These are phyloP conservation scores for Arctopsyche grandis DNA, from an alignment of 1,140 invertebrate species.

Conservation along the genomic window DNA sequence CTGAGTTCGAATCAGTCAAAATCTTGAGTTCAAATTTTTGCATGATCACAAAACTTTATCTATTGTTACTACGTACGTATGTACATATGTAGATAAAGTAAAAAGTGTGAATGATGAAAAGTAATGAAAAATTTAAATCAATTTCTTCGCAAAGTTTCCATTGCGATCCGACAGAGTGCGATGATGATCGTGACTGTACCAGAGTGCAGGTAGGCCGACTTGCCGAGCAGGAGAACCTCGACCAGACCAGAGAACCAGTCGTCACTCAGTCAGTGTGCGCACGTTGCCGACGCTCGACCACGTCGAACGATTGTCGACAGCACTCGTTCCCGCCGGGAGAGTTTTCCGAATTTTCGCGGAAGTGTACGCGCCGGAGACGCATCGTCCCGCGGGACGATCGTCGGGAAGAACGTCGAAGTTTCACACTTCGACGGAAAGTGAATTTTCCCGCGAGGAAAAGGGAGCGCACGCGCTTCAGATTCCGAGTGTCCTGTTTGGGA, in stretches of 20 bases:
- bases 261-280: slow-evolving; percentile 38
- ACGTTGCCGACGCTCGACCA: slow-evolving; percentile 1
- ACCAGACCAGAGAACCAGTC: slow-evolving; percentile 38
- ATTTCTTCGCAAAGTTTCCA: no score
- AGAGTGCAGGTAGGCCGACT: background rate
- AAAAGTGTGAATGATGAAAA: no score
- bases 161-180: no score
- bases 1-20: no score
- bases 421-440: background rate
- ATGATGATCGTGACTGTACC: background rate
- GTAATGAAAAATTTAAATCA: no score
- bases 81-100: no score
- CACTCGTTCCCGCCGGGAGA: background rate
- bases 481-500: no score
- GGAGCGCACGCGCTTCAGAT: background rate
- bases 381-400: background rate
- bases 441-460: background rate
- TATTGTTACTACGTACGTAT: no score
- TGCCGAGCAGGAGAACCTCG: background rate
- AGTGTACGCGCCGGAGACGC: background rate
- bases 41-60: no score
- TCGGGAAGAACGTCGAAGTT: background rate
- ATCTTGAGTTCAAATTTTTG: no score
- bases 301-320: background rate
- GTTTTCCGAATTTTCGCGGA: background rate